Conservation (phyloP, 2,888 invertebrate genomes). For the Nysson spinosus region DNA sequence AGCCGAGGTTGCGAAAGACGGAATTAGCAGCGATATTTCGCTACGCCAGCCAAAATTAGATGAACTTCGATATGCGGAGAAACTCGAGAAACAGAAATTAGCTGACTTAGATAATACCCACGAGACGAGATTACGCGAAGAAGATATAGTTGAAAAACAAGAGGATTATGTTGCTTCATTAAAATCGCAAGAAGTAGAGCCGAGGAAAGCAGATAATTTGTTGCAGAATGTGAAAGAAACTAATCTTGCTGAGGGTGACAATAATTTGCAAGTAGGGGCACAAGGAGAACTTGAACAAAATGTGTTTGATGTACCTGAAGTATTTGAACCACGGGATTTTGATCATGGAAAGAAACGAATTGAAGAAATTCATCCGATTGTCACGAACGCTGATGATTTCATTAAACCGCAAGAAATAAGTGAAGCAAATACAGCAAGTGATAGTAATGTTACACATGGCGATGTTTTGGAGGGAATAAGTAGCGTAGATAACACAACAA, state of each 20-base stretch:
- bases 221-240: neutral
- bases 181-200: neutral
- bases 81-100: conserved; percentile 30
- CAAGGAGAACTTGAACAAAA: conserved; percentile 34
- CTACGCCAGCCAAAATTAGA: conserved; percentile 48
- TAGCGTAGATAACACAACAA: too few relatives aligned
- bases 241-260: neutral
- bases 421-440: neutral
- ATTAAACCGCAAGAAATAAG: neutral
- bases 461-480: too few relatives aligned
- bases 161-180: conserved; percentile 6
- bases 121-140: neutral
- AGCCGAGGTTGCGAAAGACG: conserved; percentile 33
- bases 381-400: conserved; percentile 4
- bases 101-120: conserved; percentile 15
- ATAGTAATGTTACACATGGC: too few relatives aligned
- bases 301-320: conserved; percentile 23
- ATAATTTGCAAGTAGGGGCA: conserved; percentile 8
- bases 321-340: conserved; percentile 49
- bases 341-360: conserved; percentile 35
- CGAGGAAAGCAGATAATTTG: neutral
- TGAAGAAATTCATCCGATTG: conserved; percentile 32
- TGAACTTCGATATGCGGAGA: conserved; percentile 25
- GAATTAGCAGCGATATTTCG: conserved; percentile 52
- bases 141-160: conserved; percentile 14